Conservation (phyloP, 2,797 vertebrate species). For the Enteromius viviparus region DNA sequence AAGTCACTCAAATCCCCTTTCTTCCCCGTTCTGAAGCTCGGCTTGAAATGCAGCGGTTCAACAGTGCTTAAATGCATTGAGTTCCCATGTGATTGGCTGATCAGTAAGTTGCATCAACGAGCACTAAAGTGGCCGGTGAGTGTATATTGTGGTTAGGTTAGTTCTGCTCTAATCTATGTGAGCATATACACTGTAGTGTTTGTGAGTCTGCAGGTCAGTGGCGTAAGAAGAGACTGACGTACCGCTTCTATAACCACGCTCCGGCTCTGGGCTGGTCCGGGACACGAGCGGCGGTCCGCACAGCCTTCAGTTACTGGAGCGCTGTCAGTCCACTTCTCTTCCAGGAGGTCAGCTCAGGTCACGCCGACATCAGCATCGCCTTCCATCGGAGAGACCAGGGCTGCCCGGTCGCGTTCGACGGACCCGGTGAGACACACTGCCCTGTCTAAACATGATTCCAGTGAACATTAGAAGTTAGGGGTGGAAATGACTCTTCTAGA, state of each 20-base stretch:
- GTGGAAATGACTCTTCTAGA: background rate
- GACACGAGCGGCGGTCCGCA: constrained; percentile 75
- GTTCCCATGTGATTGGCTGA: too few relatives aligned
- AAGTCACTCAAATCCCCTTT: too few relatives aligned
- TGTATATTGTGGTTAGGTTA: background rate
- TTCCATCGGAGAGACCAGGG: constrained; percentile 78
- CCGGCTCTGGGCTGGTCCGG: constrained; percentile 70
- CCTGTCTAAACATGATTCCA: background rate
- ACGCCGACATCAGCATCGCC: constrained; percentile 83
- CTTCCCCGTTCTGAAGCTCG: too few relatives aligned
- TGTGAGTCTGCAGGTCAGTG: constrained; percentile 74
- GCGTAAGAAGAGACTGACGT: constrained; percentile 83
- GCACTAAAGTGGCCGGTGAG: too few relatives aligned
- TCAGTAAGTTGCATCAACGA: too few relatives aligned
- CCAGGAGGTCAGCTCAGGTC: constrained; percentile 73
- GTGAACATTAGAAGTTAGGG: background rate
- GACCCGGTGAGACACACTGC: constrained; percentile 73
- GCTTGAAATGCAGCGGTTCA: too few relatives aligned
- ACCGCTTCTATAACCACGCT: constrained; percentile 80
- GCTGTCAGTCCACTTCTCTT: constrained; percentile 79
- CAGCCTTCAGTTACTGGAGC: constrained; percentile 85
- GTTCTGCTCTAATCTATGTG: background rate
- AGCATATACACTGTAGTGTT: background rate
- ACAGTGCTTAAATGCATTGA: too few relatives aligned
- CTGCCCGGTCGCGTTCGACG: constrained; percentile 82